These are phyloP conservation scores for Ormyrus rosae DNA, from an alignment of 2,888 invertebrate species.

Conservation along the genomic window DNA sequence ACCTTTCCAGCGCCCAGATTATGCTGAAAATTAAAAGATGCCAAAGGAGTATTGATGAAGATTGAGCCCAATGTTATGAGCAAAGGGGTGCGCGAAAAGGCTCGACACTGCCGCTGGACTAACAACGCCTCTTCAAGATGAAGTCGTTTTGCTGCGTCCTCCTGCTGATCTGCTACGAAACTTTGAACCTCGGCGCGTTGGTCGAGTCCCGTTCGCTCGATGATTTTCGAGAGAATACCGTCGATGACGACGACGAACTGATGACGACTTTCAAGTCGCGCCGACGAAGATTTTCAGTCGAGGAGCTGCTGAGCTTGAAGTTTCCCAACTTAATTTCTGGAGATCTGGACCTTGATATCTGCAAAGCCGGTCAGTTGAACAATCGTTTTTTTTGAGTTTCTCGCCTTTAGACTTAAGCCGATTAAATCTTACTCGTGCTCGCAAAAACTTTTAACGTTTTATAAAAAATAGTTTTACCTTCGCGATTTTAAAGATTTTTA, in stretches of 20 bases:
- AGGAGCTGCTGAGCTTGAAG: constrained; percentile 81
- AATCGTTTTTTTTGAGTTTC: neutral
- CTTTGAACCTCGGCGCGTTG: neutral
- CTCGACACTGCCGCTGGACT: neutral
- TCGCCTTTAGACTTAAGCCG: neutral
- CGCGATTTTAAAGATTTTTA: too few species aligned
- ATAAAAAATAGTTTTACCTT: too few species aligned
- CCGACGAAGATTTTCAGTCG: constrained; percentile 79
- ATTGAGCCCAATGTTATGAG: constrained; percentile 25
- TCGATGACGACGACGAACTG: neutral
- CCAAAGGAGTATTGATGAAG: constrained; percentile 1
- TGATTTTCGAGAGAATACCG: too few species aligned
- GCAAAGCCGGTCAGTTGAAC: constrained; percentile 86
- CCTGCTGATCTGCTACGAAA: constrained; percentile 16
- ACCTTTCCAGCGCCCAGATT: too few species aligned
- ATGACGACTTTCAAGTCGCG: neutral
- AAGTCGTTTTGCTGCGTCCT: constrained; percentile 16
- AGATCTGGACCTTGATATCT: constrained; percentile 89
- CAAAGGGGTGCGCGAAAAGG: neutral
- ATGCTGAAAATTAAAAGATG: too few species aligned
- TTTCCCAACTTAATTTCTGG: constrained; percentile 84
- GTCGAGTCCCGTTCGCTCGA: constrained; percentile 38
- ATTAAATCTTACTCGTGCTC: too few species aligned
- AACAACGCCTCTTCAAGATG: constrained; percentile 20
- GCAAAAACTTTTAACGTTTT: too few species aligned